Evolutionary conservation across 2,113 vertebrate species (phyloP), one percentile per base, ranked within the genome.

Genomic region (Empidonax alnorum): DNA sequence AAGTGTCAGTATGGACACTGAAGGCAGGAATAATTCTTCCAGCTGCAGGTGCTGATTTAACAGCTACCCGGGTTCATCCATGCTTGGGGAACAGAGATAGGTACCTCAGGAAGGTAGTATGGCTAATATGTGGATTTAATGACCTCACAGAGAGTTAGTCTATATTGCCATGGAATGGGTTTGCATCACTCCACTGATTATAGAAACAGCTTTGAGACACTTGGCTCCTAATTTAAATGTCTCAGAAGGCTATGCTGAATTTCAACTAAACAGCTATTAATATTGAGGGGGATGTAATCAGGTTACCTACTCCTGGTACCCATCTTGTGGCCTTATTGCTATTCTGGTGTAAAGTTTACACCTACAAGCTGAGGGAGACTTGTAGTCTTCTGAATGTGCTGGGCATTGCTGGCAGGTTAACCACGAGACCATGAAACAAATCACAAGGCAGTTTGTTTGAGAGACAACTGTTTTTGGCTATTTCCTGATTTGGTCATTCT

Each of bases 81-180:
- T 37, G 19, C 12, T 46, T 0, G 1, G n/a, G 35, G 7, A 59
- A 44, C 7, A 49, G 37, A 37, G 49, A 20, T 2, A 41, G 33
- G 44, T 10, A 55, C 14, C 30, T 62, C 1, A 1, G 30, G 63
- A 67, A 90, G 9, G 12, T 1, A 22, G 3, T 14, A 9, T 1
- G 2, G 10, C 4, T 71, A 33, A 47, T 0, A 86, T 5, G 6
- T 33, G 28, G 7, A 14, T 71, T 53, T 53, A 81, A 28, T 41
- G 28, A 28, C 11, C 13, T 67, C 16, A 3, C 16, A 69, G 56
- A 62, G 7, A 59, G 52, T 74, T 41, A 62, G 13, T 7, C 20
- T 50, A 1, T 41, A 18, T n/a, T 83, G 10, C 9, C 17, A 7
- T 30, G 8, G 31, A 44, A 82, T 67, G 19, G 1, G 2, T 66